Base-by-base conservation (phyloP, 2,797 vertebrate genomes). In the Anniella stebbinsi region DNA sequence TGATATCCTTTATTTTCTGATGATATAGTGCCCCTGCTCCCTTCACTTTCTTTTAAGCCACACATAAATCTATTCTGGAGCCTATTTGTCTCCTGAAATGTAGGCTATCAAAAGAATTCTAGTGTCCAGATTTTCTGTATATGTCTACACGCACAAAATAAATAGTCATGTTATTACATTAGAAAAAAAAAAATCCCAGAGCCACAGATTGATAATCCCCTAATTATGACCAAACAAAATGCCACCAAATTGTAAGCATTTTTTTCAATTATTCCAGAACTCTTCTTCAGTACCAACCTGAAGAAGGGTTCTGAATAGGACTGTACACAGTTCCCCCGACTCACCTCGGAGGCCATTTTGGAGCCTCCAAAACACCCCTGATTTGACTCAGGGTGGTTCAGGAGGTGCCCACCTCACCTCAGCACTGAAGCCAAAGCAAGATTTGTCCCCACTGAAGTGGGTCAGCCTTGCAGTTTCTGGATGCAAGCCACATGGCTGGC, bases 1-100 rank as follows among this genome's bases (percentile, higher is more conserved):
- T 17, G 84, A 88, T 89, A 93, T 69, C 6, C 82, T 87, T 87
- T 23, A 28, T 67, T 38, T 33, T 1, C 63, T 77, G 38, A 1
- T 87, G 45, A n/a, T n/a, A 33, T 0, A 60, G 36, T 5, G 1
- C 0, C 48, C 75, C 28, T 75, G n/a, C 23, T 81, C 15, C 9
- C 12, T 66, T 8, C 23, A 9, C 60, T 51, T 51, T 73, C 51
- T 36, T 6, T 51, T n/a, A 63, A n/a, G 30, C 7, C 57, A 63
- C 73, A 54, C 57, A 73, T 72, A 72, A 51, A n/a, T 73, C 33
- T 86, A 10, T 72, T 36, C 21, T 13, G 36, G 69, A n/a, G 81
- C 2, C 12, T 45, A 41, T 89, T 84, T 66, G 8, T 73, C 54
- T 63, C 76, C 12, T 83, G n/a, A 66, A 76, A 36, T 12, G 17